Evolutionary conservation across 2,113 vertebrate species (phyloP).

Genomic region (Salvelinus namaycush): DNA sequence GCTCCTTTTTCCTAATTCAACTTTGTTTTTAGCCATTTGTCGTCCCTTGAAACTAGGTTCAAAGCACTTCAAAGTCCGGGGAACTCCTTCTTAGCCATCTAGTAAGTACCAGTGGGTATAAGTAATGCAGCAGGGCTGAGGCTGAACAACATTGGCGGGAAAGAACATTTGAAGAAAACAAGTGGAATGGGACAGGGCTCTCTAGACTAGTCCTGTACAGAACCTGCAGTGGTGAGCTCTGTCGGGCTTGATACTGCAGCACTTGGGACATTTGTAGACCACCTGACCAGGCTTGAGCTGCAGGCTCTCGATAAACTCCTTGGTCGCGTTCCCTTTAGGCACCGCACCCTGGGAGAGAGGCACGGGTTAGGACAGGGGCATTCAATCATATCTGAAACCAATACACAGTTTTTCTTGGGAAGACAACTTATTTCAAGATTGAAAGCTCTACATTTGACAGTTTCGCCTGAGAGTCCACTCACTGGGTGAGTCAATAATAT

Average conservation of each 20-base stretch:
- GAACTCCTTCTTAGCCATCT: neutral
- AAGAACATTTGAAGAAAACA: too few relatives aligned
- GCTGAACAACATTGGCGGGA: neutral
- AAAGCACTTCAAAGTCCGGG: neutral
- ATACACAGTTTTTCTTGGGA: too few relatives aligned
- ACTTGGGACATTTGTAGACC: slow-evolving; percentile 98
- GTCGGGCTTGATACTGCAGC: slow-evolving; percentile 98
- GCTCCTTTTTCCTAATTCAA: neutral
- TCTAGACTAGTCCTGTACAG: slow-evolving; percentile 57
- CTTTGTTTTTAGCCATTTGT: neutral
- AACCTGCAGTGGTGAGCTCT: slow-evolving; percentile 99
- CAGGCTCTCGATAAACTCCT: slow-evolving; percentile 97
- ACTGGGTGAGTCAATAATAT: too few relatives aligned
- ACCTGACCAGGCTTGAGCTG: slow-evolving; percentile 97
- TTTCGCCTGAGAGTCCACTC: too few relatives aligned
- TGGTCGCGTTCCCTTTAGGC: slow-evolving; percentile 97
- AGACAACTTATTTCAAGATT: neutral
- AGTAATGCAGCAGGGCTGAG: neutral
- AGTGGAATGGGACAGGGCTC: slow-evolving; percentile 4
- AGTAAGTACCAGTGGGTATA: neutral
- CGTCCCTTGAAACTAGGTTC: neutral
- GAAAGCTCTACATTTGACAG: neutral
- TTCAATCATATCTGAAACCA: neutral
- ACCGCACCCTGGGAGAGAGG: slow-evolving; percentile 84
- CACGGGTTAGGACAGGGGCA: neutral